Conservation (phyloP, 2,888 invertebrate species). For the Sesia apiformis region DNA sequence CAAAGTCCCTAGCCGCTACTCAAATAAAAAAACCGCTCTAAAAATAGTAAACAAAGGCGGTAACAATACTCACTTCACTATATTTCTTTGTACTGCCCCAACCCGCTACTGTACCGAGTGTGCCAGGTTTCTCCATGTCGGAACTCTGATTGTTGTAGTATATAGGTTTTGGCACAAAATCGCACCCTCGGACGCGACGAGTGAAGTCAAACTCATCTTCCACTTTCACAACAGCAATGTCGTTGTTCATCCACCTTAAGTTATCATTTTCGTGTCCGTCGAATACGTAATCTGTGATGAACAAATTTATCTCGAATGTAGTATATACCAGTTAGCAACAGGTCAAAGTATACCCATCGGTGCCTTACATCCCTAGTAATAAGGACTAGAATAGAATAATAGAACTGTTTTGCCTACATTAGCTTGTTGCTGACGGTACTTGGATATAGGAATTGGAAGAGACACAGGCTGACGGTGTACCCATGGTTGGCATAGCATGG, state of each 20-base stretch:
- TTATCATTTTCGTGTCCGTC: conserved; percentile 49
- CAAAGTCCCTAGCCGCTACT: no score
- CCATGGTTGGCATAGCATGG: no score
- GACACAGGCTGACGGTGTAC: no score
- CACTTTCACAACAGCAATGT: conserved; percentile 41
- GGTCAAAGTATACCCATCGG: background rate
- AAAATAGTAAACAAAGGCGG: background rate
- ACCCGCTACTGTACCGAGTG: conserved; percentile 24
- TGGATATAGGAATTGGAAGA: no score
- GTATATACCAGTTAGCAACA: background rate
- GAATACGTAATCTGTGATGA: conserved; percentile 36
- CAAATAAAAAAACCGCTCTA: no score
- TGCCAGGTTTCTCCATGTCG: conserved; percentile 26
- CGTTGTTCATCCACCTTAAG: conserved; percentile 49
- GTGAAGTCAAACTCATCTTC: conserved; percentile 45
- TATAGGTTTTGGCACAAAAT: conserved; percentile 32
- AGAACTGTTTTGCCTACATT: no score
- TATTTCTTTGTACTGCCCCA: conserved; percentile 38
- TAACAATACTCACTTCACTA: conserved; percentile 24
- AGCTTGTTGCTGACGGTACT: no score
- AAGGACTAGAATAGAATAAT: no score
- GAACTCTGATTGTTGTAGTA: conserved; percentile 35
- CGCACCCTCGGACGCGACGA: conserved; percentile 34
- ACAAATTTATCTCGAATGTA: no score
- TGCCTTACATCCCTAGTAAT: no score